A percentile compares a stretch with the other conserved stretches of the same genome.
Evolutionary conservation across 2,797 vertebrate genomes (phyloP).

Genomic region (Rhinichthys osculus): DNA sequence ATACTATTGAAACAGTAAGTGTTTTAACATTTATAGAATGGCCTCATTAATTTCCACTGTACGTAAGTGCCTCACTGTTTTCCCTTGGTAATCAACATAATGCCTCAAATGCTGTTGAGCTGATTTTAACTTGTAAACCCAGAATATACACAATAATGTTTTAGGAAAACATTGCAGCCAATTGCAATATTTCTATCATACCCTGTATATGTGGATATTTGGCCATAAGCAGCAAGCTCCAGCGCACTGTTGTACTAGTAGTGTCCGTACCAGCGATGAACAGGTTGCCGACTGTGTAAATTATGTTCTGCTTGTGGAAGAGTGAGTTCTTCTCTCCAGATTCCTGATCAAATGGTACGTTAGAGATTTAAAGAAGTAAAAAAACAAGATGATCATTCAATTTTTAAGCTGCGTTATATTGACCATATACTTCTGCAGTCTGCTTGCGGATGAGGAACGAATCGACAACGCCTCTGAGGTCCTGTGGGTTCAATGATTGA

Average conservation of each 20-base stretch:
- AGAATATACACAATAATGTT: neutral
- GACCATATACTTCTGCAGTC: conserved; percentile 48
- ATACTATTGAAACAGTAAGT: too few species aligned
- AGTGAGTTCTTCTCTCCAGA: neutral
- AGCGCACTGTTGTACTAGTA: conserved; percentile 69
- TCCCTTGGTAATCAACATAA: neutral
- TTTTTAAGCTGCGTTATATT: neutral
- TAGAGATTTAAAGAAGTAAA: neutral
- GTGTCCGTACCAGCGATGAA: conserved; percentile 75
- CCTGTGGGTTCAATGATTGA: conserved; percentile 50
- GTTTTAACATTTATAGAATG: too few species aligned
- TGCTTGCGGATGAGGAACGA: conserved; percentile 55
- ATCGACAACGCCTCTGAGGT: conserved; percentile 59
- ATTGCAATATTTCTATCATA: conserved; percentile 34
- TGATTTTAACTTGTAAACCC: neutral
- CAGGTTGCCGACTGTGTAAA: conserved; percentile 61
- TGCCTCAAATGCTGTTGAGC: neutral
- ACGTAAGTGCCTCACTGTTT: too few species aligned
- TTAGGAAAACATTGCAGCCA: neutral
- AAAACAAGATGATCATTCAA: accelerated
- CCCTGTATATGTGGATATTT: conserved; percentile 75
- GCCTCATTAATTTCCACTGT: too few species aligned
- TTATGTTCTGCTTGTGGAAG: conserved; percentile 52
- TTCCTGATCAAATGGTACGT: neutral
- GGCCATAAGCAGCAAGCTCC: conserved; percentile 72